Base-by-base conservation (phyloP, 1,140 invertebrate genomes). In the Hormaphis cornu region DNA sequence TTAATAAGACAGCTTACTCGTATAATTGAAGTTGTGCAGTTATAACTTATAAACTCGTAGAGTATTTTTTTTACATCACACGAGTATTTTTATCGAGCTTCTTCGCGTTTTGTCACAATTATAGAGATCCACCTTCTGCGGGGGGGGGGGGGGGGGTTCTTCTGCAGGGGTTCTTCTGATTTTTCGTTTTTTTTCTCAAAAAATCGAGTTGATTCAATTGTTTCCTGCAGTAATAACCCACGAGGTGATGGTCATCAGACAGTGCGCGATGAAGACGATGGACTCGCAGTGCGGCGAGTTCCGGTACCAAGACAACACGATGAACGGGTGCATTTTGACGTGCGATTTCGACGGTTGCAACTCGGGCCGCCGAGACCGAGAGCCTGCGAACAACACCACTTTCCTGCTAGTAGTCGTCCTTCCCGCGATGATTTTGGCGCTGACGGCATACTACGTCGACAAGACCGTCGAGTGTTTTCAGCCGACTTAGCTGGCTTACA, bases 181-280 rank as follows among this genome's bases (percentile, higher is more conserved):
- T n/a, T n/a, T n/a, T n/a, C n/a, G n/a, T n/a, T n/a, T n/a, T n/a
- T n/a, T n/a, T n/a, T n/a, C n/a, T n/a, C n/a, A n/a, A n/a, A n/a
- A n/a, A n/a, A n/a, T n/a, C n/a, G n/a, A n/a, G n/a, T n/a, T n/a
- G n/a, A n/a, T n/a, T n/a, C 22, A n/a, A 8, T 16, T 26, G 30
- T 22, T 42, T 40, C 54, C 71, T 72, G 3, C 73, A 74, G 73
- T 72, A 20, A 54, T 72, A 46, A 74, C 71, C 9, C 61, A 61
- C 28, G 73, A 74, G 54, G 35, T 77, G 16, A 73, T 81, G 61
- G 77, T 81, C 2, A 81, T 85, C 14, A 76, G 84, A 48, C 78
- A 80, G 20, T 85, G 84, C 73, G 79, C 80, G 6, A 78, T 84
- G 69, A 82, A 83, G 73, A 81, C 80, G 35, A 83, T 83, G 82